Base-by-base conservation (phyloP, 2,113 vertebrate genomes). In the Bubo scandiacus region DNA sequence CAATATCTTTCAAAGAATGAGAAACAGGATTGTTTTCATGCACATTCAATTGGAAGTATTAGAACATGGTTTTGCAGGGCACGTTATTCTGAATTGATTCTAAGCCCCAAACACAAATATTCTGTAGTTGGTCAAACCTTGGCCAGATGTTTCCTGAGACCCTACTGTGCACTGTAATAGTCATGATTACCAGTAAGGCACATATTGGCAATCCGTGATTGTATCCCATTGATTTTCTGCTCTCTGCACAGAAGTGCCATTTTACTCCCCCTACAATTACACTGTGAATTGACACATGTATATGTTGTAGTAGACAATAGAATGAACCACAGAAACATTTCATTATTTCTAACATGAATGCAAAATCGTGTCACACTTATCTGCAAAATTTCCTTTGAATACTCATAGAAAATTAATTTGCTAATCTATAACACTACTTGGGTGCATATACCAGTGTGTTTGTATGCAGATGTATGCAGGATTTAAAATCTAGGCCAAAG, bases 291-390 rank as follows among this genome's bases (percentile, higher is more conserved):
- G 49, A 17, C 38, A 30, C 29, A 2, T 32, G 15, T 42, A 21
- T 26, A 9, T 51, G 3, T n/a, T 73, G 29, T 21, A 67, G 42
- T 2, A 86, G 47, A 62, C 16, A 70, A 66, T 2, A 49, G 1
- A 43, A 63, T 6, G 25, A 54, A 10, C 34, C 49, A 27, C 25
- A 75, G 52, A 86, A 88, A 45, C 5, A 1, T 57, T 55, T 78
- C 49, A 38, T 25, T 25, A 27, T 67, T 91, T 40, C 19, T 75
- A 49, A 52, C 20, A 22, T 3, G 10, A 15, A 22, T 34, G 14
- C 40, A 72, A 51, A 84, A 32, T 21, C 0, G 0, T 3, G 3
- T 45, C 12, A 52, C 49, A 6, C 11, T 19, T 74, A 67, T 16
- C 61, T 51, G 23, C 38, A 75, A 80, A 21, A 21, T 13, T 2